Conservation (phyloP, 2,888 invertebrate genomes). For the Cephus pygmeus region DNA sequence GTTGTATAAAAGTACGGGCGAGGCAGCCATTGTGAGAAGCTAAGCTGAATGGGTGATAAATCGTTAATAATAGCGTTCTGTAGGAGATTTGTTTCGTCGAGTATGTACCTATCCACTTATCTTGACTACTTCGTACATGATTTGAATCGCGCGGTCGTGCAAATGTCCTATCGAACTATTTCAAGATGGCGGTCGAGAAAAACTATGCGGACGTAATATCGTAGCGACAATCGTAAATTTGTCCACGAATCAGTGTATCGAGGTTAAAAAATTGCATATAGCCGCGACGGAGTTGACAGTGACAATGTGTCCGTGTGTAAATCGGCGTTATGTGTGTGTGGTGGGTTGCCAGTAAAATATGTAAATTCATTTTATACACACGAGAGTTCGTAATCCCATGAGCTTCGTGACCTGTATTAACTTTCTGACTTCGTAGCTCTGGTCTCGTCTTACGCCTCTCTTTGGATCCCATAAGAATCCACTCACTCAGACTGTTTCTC, state of each 20-base stretch:
- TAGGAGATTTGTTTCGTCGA: constrained; percentile 13
- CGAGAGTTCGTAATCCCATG: background rate
- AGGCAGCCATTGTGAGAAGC: constrained; percentile 23
- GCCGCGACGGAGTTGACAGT: background rate
- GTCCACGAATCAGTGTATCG: background rate
- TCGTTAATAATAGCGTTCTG: constrained; percentile 24
- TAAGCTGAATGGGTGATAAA: constrained; percentile 28
- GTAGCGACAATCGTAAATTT: background rate
- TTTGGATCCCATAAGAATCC: background rate
- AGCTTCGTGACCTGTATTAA: background rate
- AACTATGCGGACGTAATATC: background rate
- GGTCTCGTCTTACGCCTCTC: background rate
- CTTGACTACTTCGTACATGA: background rate
- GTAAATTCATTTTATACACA: background rate
- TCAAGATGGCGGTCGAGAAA: background rate
- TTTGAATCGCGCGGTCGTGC: background rate
- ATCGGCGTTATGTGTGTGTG: background rate
- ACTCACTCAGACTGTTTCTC: background rate
- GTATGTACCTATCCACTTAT: constrained; percentile 5
- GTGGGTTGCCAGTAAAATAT: background rate
- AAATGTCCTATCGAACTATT: background rate
- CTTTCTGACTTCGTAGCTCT: background rate
- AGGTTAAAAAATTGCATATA: background rate
- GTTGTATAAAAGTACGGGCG: background rate
- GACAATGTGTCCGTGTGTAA: too few species aligned